Conservation (phyloP, 2,888 invertebrate genomes). For the Diadromus collaris region DNA sequence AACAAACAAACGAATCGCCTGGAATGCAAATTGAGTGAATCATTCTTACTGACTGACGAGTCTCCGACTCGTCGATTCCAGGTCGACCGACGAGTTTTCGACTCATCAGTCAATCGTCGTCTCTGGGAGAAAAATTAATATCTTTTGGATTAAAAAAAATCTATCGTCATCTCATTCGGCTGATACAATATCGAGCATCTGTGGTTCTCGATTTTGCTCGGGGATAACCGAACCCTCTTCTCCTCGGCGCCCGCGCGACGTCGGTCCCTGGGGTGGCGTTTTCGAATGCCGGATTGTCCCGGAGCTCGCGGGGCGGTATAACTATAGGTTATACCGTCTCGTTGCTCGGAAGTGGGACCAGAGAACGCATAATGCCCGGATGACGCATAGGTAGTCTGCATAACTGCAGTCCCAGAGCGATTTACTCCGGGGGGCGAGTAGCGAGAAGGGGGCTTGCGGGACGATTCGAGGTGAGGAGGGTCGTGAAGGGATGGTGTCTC, state of each 20-base stretch:
- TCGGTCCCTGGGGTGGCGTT: conserved; percentile 68
- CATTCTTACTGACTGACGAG: too few species aligned
- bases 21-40: too few species aligned
- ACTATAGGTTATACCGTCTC: conserved; percentile 21
- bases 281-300: conserved; percentile 51
- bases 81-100: too few species aligned
- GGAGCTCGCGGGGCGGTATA: conserved; percentile 16
- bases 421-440: conserved; percentile 60
- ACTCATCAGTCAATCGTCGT: background rate
- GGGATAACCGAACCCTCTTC: conserved; percentile 49
- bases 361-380: conserved; percentile 70
- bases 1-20: too few species aligned
- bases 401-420: conserved; percentile 74
- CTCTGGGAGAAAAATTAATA: background rate
- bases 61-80: too few species aligned
- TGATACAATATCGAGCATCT: conserved; percentile 46
- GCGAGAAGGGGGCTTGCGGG: conserved; percentile 19
- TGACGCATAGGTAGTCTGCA: conserved; percentile 75
- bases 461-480: conserved; percentile 1
- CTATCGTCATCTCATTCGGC: conserved; percentile 4
- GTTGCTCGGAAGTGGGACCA: conserved; percentile 31
- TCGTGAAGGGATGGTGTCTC: conserved; percentile 40
- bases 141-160: background rate
- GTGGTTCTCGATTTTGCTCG: conserved; percentile 12
- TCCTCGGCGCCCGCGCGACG: conserved; percentile 51